phyloP scores from a whole-genome alignment of 2,888 invertebrate species.

The Pheosia gnoma region DNA sequence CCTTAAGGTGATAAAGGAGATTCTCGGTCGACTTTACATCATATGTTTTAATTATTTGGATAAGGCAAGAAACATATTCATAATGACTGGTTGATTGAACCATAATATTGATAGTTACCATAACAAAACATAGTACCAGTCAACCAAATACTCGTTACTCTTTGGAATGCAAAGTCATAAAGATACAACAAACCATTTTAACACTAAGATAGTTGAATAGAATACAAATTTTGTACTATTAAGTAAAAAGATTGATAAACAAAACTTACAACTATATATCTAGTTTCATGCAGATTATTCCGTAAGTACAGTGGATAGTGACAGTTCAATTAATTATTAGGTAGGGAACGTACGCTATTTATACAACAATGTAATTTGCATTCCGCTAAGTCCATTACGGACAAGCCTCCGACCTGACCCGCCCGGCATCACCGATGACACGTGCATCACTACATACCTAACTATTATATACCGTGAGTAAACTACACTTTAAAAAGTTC shows the following conservation, averaged over 20 bases:
- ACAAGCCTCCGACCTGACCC: conserved; percentile 46
- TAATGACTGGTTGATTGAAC: conserved; percentile 21
- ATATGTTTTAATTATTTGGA: conserved; percentile 22
- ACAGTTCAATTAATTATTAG: not conserved
- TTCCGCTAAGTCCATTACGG: conserved; percentile 43
- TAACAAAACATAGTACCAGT: conserved; percentile 22
- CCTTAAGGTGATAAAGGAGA: too few relatives aligned
- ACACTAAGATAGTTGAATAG: not conserved
- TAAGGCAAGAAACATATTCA: conserved; percentile 37
- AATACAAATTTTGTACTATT: too few relatives aligned
- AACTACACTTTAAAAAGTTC: conserved; percentile 45
- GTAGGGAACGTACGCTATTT: not conserved
- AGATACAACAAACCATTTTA: not conserved
- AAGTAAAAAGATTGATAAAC: not conserved
- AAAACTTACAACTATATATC: not conserved
- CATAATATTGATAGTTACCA: conserved; percentile 15
- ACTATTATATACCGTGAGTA: conserved; percentile 48
- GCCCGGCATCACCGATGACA: conserved; percentile 35
- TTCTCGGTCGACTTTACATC: too few relatives aligned
- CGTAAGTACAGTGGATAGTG: not conserved
- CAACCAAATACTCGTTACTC: conserved; percentile 13
- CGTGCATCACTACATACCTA: conserved; percentile 54
- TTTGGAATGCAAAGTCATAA: conserved; percentile 34
- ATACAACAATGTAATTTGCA: conserved; percentile 23
- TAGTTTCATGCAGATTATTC: not conserved